Evolutionary conservation across 1,140 invertebrate genomes (phyloP), one percentile per base, ranked within the genome.

Genomic region (Lethocerus indicus): DNA sequence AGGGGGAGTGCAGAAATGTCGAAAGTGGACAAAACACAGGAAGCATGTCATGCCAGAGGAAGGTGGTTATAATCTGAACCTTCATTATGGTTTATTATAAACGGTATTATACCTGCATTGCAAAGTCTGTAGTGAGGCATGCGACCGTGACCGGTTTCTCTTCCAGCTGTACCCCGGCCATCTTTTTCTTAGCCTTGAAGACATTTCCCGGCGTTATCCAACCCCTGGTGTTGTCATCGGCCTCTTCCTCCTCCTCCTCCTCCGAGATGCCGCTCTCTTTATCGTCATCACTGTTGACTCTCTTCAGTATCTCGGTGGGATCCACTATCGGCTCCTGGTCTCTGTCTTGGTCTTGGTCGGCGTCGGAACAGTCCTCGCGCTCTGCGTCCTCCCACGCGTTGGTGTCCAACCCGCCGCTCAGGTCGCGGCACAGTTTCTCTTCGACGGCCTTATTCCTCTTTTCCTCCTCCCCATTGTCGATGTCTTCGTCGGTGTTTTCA

Each of bases 51-150:
- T n/a, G n/a, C n/a, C n/a, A n/a, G n/a, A n/a, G n/a, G n/a, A n/a
- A n/a, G n/a, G n/a, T n/a, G n/a, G n/a, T n/a, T n/a, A n/a, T n/a
- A n/a, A n/a, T n/a, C n/a, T n/a, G n/a, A n/a, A n/a, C n/a, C n/a
- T n/a, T n/a, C n/a, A n/a, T n/a, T n/a, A n/a, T n/a, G n/a, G n/a
- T n/a, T n/a, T n/a, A n/a, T n/a, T n/a, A n/a, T n/a, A n/a, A n/a
- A n/a, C n/a, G n/a, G n/a, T n/a, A n/a, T n/a, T n/a, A 56, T 62
- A 75, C 73, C 68, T 80, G 92, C 74, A 98, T 87, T 1, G 93
- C 87, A 76, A 93, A 98, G 69, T 98, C 94, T 44, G 83, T 88
- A 18, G 91, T 95, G 48, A 97, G 75, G 63, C 92, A 97, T 1
- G 87, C 91, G 21, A 47, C 18, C 54, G 66, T 67, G 1, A 83